Evolutionary conservation across 1,140 invertebrate genomes (phyloP), one percentile per base, ranked within the genome.

Genomic region (Zaprionus taronus): DNA sequence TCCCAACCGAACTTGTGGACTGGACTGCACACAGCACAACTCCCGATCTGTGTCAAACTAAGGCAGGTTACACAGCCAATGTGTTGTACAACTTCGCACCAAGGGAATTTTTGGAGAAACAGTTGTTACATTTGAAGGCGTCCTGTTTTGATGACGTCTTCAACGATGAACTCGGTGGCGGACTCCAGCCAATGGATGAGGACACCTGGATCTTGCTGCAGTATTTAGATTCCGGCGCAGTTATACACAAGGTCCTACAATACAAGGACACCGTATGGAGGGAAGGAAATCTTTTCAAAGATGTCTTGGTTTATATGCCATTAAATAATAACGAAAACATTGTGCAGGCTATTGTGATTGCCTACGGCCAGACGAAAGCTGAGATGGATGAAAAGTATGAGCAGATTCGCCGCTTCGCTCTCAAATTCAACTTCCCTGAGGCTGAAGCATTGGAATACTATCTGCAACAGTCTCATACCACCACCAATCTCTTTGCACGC

Each of bases 161-260:
- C 41, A 80, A 86, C 6, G 82, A 91, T 17, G 7, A n/a, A 7
- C 41, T 47, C 44, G 75, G 75, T 0, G 36, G 38, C 1, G 24
- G 57, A 4, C 71, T 69, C n/a, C 14, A 44, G 9, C 44, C 56
- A 1, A 68, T 91, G 77, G 63, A 71, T 26, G 73, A 89, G 2
- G 41, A 83, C 12, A 78, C 72, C 1, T 91, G 90, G 90, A 55
- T 91, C 51, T 60, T 91, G 4, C 76, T 91, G 9, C 90, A 91
- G 26, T 91, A 91, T 24, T 71, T 79, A 0, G 80, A 91, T n/a
- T 82, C 85, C 0, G 75, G 80, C 7, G 63, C 56, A 24, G 77
- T 91, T 17, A 69, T 75, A 60, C 91, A 91, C 51, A 66, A 80
- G 47, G 76, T 91, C 28, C 60, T 91, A 1, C 56, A 70, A 9